Conservation (phyloP, 2,113 vertebrate species). For the Hystrix brachyura region DNA sequence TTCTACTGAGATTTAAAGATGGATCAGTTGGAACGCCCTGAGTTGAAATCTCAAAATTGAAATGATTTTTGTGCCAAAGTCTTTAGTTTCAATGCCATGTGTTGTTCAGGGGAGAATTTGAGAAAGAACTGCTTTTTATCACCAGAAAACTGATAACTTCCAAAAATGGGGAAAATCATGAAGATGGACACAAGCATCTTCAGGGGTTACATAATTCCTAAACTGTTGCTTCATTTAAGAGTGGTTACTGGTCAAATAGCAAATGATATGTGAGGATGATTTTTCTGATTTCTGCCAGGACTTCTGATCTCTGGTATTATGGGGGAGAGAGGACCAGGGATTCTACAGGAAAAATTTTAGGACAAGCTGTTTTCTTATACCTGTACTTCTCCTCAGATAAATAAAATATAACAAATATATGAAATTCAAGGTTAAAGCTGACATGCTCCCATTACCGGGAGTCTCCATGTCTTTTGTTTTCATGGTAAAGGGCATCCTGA, state of each 20-base stretch:
- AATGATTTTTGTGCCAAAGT: constrained; percentile 10
- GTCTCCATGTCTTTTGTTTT: background rate
- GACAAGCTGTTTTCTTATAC: background rate
- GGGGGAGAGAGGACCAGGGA: background rate
- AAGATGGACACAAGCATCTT: background rate
- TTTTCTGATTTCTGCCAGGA: constrained; percentile 13
- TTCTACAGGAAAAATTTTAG: background rate
- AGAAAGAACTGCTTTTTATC: background rate
- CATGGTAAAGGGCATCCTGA: background rate
- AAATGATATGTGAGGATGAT: background rate
- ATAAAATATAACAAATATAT: background rate
- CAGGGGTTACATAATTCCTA: background rate
- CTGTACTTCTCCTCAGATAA: background rate
- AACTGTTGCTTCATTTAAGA: background rate
- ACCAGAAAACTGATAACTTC: background rate
- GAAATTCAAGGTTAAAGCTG: background rate
- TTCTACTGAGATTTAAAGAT: background rate
- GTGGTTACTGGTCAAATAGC: background rate
- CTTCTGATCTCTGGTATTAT: background rate
- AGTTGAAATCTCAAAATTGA: background rate
- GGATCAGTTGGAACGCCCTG: background rate
- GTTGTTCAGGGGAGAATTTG: background rate
- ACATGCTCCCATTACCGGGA: background rate
- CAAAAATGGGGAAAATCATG: background rate
- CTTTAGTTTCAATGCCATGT: background rate